These are phyloP conservation scores for Coregonus clupeaformis DNA, from an alignment of 2,113 vertebrate species.

Conservation along the genomic window DNA sequence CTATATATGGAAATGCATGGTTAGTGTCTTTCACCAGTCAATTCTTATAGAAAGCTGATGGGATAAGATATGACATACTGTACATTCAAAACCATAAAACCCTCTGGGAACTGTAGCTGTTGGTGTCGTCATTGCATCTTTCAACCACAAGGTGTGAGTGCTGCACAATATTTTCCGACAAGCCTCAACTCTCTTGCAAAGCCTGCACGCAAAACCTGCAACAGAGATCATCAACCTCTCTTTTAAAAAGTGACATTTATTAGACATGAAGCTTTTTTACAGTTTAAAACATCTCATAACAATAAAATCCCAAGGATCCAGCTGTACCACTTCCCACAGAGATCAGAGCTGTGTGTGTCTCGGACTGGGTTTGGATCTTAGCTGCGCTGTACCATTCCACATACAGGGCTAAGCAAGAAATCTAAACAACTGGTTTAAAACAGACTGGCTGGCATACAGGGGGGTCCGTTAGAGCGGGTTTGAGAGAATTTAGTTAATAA, in stretches of 20 bases:
- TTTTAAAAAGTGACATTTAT: constrained; percentile 75
- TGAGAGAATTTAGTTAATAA: neutral
- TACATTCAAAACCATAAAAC: neutral
- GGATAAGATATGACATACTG: neutral
- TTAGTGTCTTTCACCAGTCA: neutral
- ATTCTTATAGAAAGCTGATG: neutral
- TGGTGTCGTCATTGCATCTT: neutral
- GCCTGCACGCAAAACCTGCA: neutral
- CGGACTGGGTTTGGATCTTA: constrained; percentile 30
- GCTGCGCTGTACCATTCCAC: constrained; percentile 23
- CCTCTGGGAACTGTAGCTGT: neutral
- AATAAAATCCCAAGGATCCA: constrained; percentile 58
- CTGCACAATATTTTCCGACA: neutral
- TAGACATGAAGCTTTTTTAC: constrained; percentile 68
- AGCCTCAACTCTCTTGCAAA: neutral
- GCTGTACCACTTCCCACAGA: constrained; percentile 56
- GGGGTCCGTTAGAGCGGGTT: neutral
- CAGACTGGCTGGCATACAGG: neutral
- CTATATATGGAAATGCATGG: neutral
- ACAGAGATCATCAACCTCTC: constrained; percentile 3
- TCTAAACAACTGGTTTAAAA: neutral
- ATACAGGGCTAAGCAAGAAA: neutral
- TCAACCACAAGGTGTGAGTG: neutral
- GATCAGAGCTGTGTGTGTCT: constrained; percentile 31
- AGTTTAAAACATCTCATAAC: constrained; percentile 61